Base-by-base conservation (phyloP, 2,888 invertebrate genomes). In the Phortica okadai region DNA sequence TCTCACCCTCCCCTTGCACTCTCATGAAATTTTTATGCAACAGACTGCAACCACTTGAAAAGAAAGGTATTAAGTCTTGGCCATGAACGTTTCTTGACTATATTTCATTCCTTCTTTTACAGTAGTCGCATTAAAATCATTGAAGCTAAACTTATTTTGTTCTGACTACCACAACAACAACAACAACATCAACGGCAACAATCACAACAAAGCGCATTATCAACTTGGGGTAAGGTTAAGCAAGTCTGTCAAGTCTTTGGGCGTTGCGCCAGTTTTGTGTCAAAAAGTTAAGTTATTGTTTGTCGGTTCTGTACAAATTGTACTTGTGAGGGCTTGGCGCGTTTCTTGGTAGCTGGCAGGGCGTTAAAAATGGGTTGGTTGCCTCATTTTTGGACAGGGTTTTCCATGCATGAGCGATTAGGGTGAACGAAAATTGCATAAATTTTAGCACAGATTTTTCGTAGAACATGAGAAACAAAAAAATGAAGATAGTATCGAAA, bases 11-110 rank as follows among this genome's bases (percentile, higher is more conserved):
- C n/a, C 58, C 58, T 56, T 58, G 58, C 14, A 25, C 21, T n/a
- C 59, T 73, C 21, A 81, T 81, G 80, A 82, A 84, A 82, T 45
- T 21, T 85, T 84, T 84, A 85, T 84, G 81, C 79, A 77, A 59
- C 45, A 41, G 73, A 73, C 59, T 73, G 59, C 58, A 73, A 73
- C 73, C 59, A 56, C 72, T 41, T 41, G 8, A 56, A 72, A 72
- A 33, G n/a, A 73, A 58, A 42, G 59, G 5, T 11, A 6, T 50
- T 14, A 11, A 44, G 73, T 62, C 25, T 62, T 62, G 62, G 10
- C 62, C 25, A 21, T 16, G 25, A 25, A 11, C 16, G 25, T 10
- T 62, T 62, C 21, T 70, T 50, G 70, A 54, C 70, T 14, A 58
- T 73, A 58, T 59, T 58, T 73, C 59, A 73, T 73, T 58, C 16